Percentiles rank a stretch among this genome's conserved stretches.
Conservation (phyloP, 2,888 invertebrate species). For the Empis stercorea region DNA sequence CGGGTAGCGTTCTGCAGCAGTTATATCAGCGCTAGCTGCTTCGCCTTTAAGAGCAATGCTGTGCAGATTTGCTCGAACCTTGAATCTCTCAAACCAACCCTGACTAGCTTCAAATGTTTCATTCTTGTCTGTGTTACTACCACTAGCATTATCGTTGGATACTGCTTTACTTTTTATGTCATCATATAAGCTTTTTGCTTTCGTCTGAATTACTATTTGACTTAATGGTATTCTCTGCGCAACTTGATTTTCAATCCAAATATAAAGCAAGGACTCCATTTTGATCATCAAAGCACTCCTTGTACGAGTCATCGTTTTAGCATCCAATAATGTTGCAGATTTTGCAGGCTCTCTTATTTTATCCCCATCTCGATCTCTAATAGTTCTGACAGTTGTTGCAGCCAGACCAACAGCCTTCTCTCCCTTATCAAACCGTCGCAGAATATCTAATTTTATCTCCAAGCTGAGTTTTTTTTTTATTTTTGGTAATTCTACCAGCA, state of each 20-base stretch:
- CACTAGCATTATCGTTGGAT: conserved; percentile 5
- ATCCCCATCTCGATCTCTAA: conserved; percentile 14
- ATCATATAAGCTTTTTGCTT: conserved; percentile 16
- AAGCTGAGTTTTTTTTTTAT: conserved; percentile 10
- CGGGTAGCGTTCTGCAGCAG: conserved; percentile 13
- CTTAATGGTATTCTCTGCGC: conserved; percentile 15
- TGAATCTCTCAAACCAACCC: conserved; percentile 15
- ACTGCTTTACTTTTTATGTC: conserved; percentile 12
- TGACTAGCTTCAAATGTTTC: conserved; percentile 15
- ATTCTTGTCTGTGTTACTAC: conserved; percentile 9
- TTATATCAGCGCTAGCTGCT: conserved; percentile 15
- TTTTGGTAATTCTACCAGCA: conserved; percentile 8
- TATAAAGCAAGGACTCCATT: conserved; percentile 13
- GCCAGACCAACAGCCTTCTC: conserved; percentile 11
- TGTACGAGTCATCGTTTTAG: conserved; percentile 12
- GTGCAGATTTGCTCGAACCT: conserved; percentile 10
- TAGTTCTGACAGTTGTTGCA: conserved; percentile 13
- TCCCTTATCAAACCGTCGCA: conserved; percentile 12
- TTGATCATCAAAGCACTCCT: conserved; percentile 14
- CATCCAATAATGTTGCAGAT: conserved; percentile 14
- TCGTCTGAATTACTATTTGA: conserved; percentile 16
- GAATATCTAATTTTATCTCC: conserved; percentile 13
- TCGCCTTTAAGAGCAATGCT: conserved; percentile 15
- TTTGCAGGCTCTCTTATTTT: conserved; percentile 15
- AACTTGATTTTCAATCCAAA: conserved; percentile 15